These are phyloP conservation scores for Loriculus beryllinus DNA, from an alignment of 2,797 vertebrate genomes.

Conservation along the genomic window DNA sequence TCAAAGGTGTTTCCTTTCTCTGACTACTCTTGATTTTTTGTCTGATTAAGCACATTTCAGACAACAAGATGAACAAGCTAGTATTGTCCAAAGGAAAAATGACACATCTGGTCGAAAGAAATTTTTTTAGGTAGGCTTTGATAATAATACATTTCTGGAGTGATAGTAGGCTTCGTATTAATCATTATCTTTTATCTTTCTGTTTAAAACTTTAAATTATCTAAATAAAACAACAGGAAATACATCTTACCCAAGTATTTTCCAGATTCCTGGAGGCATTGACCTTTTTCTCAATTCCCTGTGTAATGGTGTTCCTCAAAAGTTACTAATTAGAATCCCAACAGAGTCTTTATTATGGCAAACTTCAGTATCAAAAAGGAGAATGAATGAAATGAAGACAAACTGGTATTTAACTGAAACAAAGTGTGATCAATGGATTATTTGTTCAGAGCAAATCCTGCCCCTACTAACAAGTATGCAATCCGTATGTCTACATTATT, in stretches of 20 bases:
- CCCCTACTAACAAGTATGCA: not conserved
- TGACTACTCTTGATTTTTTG: not conserved
- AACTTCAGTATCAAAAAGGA: not conserved
- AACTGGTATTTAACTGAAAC: conserved; percentile 2
- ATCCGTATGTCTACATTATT: not conserved
- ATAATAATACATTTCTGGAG: not conserved
- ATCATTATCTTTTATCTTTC: not conserved
- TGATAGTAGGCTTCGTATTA: not conserved
- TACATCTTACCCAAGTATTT: not conserved
- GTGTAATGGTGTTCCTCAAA: not conserved
- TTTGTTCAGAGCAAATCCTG: not conserved
- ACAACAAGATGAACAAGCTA: not conserved
- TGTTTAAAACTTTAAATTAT: conserved; percentile 1
- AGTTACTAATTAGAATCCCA: conserved; percentile 11
- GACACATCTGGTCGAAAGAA: not conserved
- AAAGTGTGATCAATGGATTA: not conserved
- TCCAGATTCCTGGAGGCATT: not conserved
- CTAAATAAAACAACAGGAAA: conserved; percentile 1
- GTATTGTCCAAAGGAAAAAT: conserved; percentile 27
- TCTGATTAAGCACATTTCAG: conserved; percentile 5
- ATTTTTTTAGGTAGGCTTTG: not conserved
- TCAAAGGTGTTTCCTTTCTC: conserved; percentile 31
- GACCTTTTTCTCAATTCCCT: not conserved
- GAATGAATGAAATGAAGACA: not conserved
- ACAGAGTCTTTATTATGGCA: not conserved